phyloP scores from a whole-genome alignment of 2,113 vertebrate genomes.

The Thymallus thymallus region DNA sequence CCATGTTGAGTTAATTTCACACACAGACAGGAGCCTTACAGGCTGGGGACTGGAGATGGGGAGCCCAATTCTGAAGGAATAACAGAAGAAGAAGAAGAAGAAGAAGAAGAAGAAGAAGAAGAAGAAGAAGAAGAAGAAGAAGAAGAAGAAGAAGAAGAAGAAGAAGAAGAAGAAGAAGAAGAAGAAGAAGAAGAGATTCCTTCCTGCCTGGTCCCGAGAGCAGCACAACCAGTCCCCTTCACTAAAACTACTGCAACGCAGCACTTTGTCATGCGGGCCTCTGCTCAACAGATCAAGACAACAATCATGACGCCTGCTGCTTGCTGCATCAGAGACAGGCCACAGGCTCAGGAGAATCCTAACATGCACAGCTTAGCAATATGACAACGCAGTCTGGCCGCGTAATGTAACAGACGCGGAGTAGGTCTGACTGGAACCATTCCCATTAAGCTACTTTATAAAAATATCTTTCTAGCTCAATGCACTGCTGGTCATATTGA shows the following conservation, averaged over 20 bases:
- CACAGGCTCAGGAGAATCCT: neutral
- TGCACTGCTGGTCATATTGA: neutral
- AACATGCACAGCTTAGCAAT: slow-evolving; percentile 11
- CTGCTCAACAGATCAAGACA: slow-evolving; percentile 1
- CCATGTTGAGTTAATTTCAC: slow-evolving; percentile 8
- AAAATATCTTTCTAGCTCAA: neutral
- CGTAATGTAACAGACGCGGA: no score
- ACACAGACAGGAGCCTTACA: neutral
- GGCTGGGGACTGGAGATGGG: neutral
- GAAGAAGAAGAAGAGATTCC: slow-evolving; percentile 10
- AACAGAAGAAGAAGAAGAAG: neutral
- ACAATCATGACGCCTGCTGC: neutral
- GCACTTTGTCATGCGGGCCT: neutral
- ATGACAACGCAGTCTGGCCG: neutral
- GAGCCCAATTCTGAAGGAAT: neutral
- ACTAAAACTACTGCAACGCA: neutral
- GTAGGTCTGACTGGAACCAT: no score
- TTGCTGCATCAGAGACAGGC: neutral
- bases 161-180: slow-evolving; percentile 1
- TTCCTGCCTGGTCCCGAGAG: slow-evolving; percentile 17
- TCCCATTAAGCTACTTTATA: neutral
- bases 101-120: neutral
- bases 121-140: neutral
- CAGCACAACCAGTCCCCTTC: slow-evolving; percentile 11
- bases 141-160: slow-evolving; percentile 6